Evolutionary conservation across 2,797 vertebrate species (phyloP).

Genomic region (Alcedo atthis): DNA sequence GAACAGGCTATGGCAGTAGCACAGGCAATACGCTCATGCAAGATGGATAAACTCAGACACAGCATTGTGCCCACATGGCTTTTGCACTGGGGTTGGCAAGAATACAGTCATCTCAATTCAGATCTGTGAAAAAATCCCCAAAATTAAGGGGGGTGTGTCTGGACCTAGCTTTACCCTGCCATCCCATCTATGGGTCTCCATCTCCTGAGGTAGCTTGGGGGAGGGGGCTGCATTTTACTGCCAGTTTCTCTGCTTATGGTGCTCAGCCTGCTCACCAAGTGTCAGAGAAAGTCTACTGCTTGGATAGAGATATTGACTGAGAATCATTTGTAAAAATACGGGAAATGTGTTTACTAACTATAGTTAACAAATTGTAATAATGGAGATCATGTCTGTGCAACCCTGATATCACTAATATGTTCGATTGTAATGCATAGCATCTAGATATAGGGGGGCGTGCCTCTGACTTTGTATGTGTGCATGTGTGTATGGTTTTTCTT

Average conservation of each 20-base stretch:
- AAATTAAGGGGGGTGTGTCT: neutral
- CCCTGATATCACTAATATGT: neutral
- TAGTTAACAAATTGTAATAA: neutral
- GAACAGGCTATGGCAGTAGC: accelerated
- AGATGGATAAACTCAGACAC: accelerated
- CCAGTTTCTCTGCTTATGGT: accelerated
- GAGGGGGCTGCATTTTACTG: neutral
- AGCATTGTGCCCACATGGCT: accelerated
- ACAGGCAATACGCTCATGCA: accelerated
- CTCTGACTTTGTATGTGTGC: neutral
- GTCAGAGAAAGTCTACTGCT: neutral
- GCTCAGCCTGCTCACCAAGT: neutral
- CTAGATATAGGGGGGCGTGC: neutral
- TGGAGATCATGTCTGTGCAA: neutral
- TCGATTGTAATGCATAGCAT: neutral
- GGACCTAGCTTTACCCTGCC: neutral
- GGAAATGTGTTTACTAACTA: neutral
- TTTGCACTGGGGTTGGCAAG: neutral
- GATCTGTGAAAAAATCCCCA: neutral
- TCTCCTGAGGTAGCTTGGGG: neutral
- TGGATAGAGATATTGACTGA: neutral
- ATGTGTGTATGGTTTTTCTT: neutral
- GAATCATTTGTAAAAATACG: neutral
- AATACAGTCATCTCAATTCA: neutral
- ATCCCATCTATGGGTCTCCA: neutral